Conservation (phyloP, 1,140 invertebrate species). For the Cotesia glomerata region DNA sequence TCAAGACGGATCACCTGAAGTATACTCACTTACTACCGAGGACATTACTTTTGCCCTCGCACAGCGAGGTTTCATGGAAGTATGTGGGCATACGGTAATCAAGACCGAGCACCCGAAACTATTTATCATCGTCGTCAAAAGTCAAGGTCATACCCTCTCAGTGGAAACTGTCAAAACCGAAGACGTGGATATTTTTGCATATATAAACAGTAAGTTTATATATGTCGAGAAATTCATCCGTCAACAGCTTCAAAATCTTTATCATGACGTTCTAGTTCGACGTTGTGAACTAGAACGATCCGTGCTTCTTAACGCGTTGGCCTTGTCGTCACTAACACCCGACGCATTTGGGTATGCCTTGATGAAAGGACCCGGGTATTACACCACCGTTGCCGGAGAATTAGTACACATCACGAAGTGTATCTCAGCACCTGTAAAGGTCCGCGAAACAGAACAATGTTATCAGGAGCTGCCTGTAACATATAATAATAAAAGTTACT, state of each 20-base stretch:
- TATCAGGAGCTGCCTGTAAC: slow-evolving; percentile 10
- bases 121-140: slow-evolving; percentile 30
- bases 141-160: slow-evolving; percentile 5
- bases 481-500: neutral
- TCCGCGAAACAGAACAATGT: neutral
- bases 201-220: slow-evolving; percentile 37
- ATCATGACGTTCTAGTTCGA: slow-evolving; percentile 27
- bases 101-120: slow-evolving; percentile 16
- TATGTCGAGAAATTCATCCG: slow-evolving; percentile 34
- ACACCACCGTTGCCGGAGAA: slow-evolving; percentile 24
- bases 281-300: slow-evolving; percentile 31
- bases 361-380: slow-evolving; percentile 34
- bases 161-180: neutral
- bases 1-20: slow-evolving; percentile 11
- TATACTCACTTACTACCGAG: slow-evolving; percentile 29
- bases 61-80: neutral
- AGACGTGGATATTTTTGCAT: slow-evolving; percentile 35
- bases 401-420: slow-evolving; percentile 33
- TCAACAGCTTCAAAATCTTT: slow-evolving; percentile 20
- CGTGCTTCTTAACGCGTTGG: slow-evolving; percentile 25
- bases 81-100: slow-evolving; percentile 23
- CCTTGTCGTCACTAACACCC: slow-evolving; percentile 19
- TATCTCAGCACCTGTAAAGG: neutral
- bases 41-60: slow-evolving; percentile 27
- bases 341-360: slow-evolving; percentile 34